Evolutionary conservation across 2,113 vertebrate genomes (phyloP).

Genomic region (Natator depressus): DNA sequence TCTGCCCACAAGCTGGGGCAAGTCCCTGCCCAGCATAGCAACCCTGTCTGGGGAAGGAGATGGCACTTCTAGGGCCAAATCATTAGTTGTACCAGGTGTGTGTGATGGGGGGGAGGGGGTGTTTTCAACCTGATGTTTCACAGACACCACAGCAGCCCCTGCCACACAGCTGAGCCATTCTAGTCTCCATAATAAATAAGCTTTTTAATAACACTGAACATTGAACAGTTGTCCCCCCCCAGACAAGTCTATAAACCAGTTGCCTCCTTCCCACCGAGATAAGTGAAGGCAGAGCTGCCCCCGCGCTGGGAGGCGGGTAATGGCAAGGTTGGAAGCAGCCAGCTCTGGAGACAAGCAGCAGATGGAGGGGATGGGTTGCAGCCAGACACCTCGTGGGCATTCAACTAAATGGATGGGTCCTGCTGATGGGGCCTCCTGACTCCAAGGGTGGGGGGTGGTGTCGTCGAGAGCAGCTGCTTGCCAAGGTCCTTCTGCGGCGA

Average conservation of each 20-base stretch:
- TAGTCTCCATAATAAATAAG: slow-evolving; percentile 83
- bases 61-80: too few species aligned
- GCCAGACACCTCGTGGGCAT: not conserved
- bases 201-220: slow-evolving; percentile 82
- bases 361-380: not conserved
- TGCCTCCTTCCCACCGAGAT: not conserved
- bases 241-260: slow-evolving; percentile 68
- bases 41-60: too few species aligned
- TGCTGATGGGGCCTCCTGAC: not conserved
- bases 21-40: too few species aligned
- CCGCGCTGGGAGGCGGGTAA: not conserved
- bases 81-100: too few species aligned
- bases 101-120: too few species aligned
- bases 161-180: slow-evolving; percentile 42
- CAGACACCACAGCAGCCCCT: not conserved
- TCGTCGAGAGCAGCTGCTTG: not conserved
- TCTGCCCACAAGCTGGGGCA: too few species aligned
- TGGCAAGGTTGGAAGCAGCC: slow-evolving; percentile 1
- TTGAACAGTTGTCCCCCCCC: slow-evolving; percentile 66
- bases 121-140: not conserved
- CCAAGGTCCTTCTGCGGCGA: not conserved
- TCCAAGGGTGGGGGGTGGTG: not conserved
- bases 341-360: slow-evolving; percentile 34
- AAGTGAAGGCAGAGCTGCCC: not conserved
- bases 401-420: not conserved